Base-by-base conservation (phyloP, 2,113 vertebrate genomes). In the Aphelocoma coerulescens region DNA sequence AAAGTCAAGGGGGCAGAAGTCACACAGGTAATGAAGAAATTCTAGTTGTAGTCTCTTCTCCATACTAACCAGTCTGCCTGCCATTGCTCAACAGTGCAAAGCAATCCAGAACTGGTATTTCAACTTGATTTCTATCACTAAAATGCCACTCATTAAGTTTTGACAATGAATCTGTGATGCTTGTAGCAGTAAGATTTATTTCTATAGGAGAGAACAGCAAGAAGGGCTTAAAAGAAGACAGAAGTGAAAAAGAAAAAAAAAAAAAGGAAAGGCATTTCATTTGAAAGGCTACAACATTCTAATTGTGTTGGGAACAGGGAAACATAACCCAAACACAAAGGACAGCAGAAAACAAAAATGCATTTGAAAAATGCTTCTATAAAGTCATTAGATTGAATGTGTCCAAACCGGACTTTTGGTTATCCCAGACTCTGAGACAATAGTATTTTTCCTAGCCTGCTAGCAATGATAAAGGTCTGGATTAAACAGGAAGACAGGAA, bases 401-500 rank as follows among this genome's bases (percentile, higher is more conserved):
- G 85, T 90, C 78, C 82, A 96, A 91, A 83, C 71, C 8, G 1
- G 93, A 77, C 82, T 88, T 85, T 85, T 66, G 67, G 91, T 79
- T 94, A 95, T 80, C 91, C 95, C 95, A 91, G 89, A 73, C 71
- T 82, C 71, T 59, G 44, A 95, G 90, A 96, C 95, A 96, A 97
- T 96, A 93, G 95, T 67, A 86, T 86, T 96, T 96, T 96, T 90
- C 93, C 92, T 74, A 86, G 90, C 68, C 95, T 95, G 95, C 76
- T 91, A 88, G 88, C 79, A 89, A 93, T 94, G 95, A 96, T 95
- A 96, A 96, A 95, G 85, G 79, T 86, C 95, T 94, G 95, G 68
- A 94, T 97, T 96, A 96, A 97, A 97, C 95, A 97, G 96, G 95
- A 97, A 96, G 95, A 91, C 95, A 97, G 95, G 95, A 97, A 96